Conservation (phyloP, 2,888 invertebrate species). For the Incurvaria masculella region DNA sequence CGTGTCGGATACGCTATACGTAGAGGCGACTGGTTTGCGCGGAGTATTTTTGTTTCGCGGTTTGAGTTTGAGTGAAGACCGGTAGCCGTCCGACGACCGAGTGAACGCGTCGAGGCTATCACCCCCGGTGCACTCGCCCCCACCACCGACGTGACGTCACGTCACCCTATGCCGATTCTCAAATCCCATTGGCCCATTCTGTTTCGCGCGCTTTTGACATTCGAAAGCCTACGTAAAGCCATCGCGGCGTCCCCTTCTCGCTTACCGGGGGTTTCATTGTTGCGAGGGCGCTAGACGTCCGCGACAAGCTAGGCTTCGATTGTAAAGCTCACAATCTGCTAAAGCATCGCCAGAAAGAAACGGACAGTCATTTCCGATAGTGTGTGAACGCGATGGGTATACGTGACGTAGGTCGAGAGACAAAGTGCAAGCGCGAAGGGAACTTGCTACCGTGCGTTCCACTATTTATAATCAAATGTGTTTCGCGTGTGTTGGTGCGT, state of each 20-base stretch:
- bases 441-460: slow-evolving; percentile 55
- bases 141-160: slow-evolving; percentile 38
- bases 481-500: slow-evolving; percentile 38
- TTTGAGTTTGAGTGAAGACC: slow-evolving; percentile 19
- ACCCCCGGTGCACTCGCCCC: slow-evolving; percentile 40
- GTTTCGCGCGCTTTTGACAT: slow-evolving; percentile 50
- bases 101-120: slow-evolving; percentile 48
- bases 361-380: slow-evolving; percentile 17
- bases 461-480: slow-evolving; percentile 54
- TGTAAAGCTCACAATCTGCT: not conserved
- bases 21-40: not conserved
- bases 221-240: slow-evolving; percentile 26
- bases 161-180: slow-evolving; percentile 45
- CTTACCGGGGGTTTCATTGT: slow-evolving; percentile 9
- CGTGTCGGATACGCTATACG: not conserved
- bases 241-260: slow-evolving; percentile 25
- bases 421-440: slow-evolving; percentile 51
- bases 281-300: not conserved
- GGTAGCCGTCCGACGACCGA: slow-evolving; percentile 39
- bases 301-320: not conserved
- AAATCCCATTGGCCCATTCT: slow-evolving; percentile 34
- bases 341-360: slow-evolving; percentile 36
- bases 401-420: slow-evolving; percentile 36
- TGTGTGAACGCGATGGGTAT: slow-evolving; percentile 29
- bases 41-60: slow-evolving; percentile 13